Evolutionary conservation across 2,888 invertebrate species (phyloP).

Genomic region (Dioctria rufipes): DNA sequence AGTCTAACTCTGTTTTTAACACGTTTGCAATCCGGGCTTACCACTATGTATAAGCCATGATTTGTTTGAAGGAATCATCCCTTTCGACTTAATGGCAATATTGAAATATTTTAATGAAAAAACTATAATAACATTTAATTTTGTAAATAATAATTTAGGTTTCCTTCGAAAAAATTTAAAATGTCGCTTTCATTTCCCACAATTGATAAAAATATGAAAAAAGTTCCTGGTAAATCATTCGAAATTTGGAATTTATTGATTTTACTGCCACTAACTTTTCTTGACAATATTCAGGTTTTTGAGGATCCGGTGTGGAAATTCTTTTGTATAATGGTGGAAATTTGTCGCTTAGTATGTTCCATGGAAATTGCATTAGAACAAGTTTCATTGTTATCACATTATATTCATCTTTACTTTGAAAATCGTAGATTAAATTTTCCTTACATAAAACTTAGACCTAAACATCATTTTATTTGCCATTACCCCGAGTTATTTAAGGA

Average conservation of each 20-base stretch:
- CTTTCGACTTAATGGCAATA: slow-evolving; percentile 60
- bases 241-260: no score
- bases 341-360: slow-evolving; percentile 37
- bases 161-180: slow-evolving; percentile 29
- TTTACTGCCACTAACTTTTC: no score
- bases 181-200: slow-evolving; percentile 32
- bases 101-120: slow-evolving; percentile 54
- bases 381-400: slow-evolving; percentile 38
- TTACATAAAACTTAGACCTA: slow-evolving; percentile 52
- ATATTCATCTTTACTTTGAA: slow-evolving; percentile 49
- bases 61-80: slow-evolving; percentile 62
- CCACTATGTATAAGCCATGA: slow-evolving; percentile 64
- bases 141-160: slow-evolving; percentile 17
- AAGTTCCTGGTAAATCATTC: no score
- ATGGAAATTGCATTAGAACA: slow-evolving; percentile 32
- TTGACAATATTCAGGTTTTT: slow-evolving; percentile 19
- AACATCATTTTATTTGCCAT: slow-evolving; percentile 58
- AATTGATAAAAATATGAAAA: not conserved
- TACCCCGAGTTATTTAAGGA: slow-evolving; percentile 56
- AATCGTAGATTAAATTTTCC: slow-evolving; percentile 52
- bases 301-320: slow-evolving; percentile 46
- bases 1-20: no score
- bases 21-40: slow-evolving; percentile 62
- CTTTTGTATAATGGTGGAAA: slow-evolving; percentile 53
- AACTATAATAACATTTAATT: slow-evolving; percentile 5